Evolutionary conservation across 2,797 vertebrate species (phyloP).

Genomic region (Heliangelus exortis): DNA sequence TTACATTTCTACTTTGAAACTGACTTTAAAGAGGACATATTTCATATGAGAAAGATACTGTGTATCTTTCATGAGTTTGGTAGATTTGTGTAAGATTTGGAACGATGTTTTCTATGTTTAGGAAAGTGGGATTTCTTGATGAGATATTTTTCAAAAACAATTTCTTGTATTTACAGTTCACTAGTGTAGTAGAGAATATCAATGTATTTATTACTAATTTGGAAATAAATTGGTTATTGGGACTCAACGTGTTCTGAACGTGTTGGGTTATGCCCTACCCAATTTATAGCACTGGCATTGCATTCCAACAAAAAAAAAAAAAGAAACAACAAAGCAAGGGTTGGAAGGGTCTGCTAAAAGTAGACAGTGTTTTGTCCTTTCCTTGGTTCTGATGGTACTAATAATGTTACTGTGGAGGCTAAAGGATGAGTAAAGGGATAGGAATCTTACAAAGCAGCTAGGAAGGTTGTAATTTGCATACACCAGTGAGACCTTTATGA

Average conservation of each 20-base stretch:
- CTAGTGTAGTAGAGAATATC: not conserved
- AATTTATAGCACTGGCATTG: not conserved
- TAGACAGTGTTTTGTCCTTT: conserved; percentile 14
- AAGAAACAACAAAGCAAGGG: not conserved
- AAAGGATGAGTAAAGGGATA: conserved; percentile 16
- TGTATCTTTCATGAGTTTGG: conserved; percentile 6
- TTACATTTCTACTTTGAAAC: conserved; percentile 47
- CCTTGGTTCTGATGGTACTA: not conserved
- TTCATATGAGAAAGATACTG: conserved; percentile 24
- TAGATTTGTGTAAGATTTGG: conserved; percentile 28
- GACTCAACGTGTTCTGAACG: not conserved
- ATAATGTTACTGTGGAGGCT: conserved; percentile 35
- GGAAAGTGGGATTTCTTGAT: not conserved
- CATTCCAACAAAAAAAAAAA: not conserved
- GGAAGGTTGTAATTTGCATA: conserved; percentile 46
- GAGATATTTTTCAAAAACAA: not conserved
- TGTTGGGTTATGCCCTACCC: not conserved
- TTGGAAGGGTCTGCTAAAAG: not conserved
- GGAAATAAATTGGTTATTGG: not conserved
- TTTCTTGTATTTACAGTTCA: not conserved
- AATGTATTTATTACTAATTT: not conserved
- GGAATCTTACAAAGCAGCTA: conserved; percentile 6
- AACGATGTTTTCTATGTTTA: not conserved
- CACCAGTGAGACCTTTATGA: conserved; percentile 38
- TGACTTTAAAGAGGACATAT: conserved; percentile 43